A percentile compares a stretch with the other conserved stretches of the same genome.
These are phyloP conservation scores for Philopotamus ludificatus DNA, from an alignment of 1,140 invertebrate species.

Conservation along the genomic window DNA sequence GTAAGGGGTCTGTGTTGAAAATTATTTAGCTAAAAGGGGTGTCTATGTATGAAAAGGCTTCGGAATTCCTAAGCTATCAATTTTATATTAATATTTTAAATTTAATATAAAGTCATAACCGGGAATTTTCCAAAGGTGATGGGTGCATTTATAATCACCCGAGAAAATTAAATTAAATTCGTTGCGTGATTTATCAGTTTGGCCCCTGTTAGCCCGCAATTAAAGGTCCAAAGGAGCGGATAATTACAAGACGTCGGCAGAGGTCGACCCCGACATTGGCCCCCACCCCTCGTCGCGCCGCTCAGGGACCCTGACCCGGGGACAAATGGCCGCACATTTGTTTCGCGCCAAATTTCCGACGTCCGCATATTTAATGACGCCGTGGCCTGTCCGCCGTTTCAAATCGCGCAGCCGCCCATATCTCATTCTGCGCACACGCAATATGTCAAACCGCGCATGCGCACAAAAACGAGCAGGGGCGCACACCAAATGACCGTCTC, in stretches of 20 bases:
- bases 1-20: too few species aligned
- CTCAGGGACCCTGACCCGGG: too few species aligned
- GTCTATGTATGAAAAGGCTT: too few species aligned
- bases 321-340: constrained; percentile 34
- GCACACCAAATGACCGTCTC: too few species aligned
- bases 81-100: too few species aligned
- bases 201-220: constrained; percentile 14
- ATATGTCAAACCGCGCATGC: constrained; percentile 10
- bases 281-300: not conserved
- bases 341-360: constrained; percentile 34
- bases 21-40: too few species aligned
- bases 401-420: constrained; percentile 19
- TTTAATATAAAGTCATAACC: too few species aligned
- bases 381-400: constrained; percentile 18
- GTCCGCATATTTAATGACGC: constrained; percentile 31
- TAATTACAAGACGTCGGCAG: not conserved
- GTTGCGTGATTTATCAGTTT: constrained; percentile 5
- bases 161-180: constrained; percentile 14
- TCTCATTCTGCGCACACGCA: constrained; percentile 24
- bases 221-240: not conserved
- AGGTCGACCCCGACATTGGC: too few species aligned
- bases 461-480: too few species aligned
- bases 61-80: too few species aligned
- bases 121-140: too few species aligned
- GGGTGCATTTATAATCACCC: not conserved